Evolutionary conservation across 2,888 invertebrate species (phyloP).

Genomic region (Polyommatus iphigenia): DNA sequence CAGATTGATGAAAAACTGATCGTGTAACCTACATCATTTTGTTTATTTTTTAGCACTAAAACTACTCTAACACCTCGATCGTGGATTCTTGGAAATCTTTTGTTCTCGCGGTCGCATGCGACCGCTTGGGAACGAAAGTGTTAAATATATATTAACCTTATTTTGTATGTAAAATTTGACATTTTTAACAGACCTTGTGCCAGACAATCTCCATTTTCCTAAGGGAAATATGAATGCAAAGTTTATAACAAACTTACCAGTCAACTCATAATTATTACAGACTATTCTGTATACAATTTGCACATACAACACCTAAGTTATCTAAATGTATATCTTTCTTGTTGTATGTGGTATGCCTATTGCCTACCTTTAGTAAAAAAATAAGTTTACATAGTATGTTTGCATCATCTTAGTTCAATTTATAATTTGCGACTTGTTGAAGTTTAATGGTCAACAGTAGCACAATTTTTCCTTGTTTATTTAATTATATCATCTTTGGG

Average conservation of each 20-base stretch:
- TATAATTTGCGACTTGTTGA: background rate
- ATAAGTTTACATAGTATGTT: background rate
- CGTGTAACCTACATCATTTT: background rate
- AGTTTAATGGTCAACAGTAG: background rate
- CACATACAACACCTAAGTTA: background rate
- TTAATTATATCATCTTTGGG: background rate
- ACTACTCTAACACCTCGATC: too few species aligned
- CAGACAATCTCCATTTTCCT: too few species aligned
- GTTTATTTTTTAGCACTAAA: background rate
- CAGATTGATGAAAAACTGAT: too few species aligned
- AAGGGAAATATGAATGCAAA: too few species aligned
- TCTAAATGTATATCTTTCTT: background rate
- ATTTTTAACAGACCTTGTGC: background rate
- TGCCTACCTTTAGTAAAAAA: background rate
- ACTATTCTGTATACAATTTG: background rate
- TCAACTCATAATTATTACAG: background rate
- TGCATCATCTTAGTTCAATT: background rate
- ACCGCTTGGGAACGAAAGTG: too few species aligned
- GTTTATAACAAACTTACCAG: too few species aligned
- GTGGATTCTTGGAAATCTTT: too few species aligned
- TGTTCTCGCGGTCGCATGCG: too few species aligned
- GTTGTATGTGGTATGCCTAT: background rate
- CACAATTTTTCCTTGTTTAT: conserved; percentile 6
- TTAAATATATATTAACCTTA: background rate
- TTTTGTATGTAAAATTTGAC: background rate